A percentile compares a stretch with the other conserved stretches of the same genome.
phyloP scores from a whole-genome alignment of 64 coral and sea anemone genomes.

The Hydrozoanthus tunicans region DNA sequence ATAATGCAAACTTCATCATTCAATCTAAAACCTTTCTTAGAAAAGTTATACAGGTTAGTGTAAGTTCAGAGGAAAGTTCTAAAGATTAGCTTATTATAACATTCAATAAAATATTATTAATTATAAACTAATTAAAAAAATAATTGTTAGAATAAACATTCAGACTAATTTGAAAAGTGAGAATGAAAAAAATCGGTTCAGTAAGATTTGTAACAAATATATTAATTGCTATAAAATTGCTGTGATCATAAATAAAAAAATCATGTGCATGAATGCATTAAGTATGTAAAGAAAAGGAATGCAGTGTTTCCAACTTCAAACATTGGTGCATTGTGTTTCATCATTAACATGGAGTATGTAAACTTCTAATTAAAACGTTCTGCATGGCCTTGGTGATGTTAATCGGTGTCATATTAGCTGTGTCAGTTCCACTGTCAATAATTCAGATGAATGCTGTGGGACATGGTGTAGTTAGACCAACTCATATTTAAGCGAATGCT shows the following conservation, averaged over 20 bases:
- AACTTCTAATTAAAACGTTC: background rate
- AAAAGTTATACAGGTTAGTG: too few relatives aligned
- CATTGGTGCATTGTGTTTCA: background rate
- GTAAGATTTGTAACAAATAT: background rate
- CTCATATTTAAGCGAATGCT: constrained; percentile 85
- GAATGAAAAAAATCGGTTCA: too few relatives aligned
- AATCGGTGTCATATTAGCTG: background rate
- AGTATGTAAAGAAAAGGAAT: background rate
- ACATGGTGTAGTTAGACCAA: constrained; percentile 66
- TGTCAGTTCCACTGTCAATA: background rate
- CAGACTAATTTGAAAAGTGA: too few relatives aligned
- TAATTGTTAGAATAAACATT: too few relatives aligned
- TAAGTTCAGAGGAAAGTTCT: too few relatives aligned
- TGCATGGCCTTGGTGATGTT: background rate
- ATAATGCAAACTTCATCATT: too few relatives aligned
- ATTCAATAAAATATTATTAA: too few relatives aligned
- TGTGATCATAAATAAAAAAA: background rate
- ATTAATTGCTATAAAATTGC: background rate
- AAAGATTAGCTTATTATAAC: too few relatives aligned
- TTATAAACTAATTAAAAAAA: too few relatives aligned
- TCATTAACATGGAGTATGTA: too few relatives aligned
- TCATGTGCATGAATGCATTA: background rate
- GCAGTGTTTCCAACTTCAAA: background rate
- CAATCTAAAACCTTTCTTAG: too few relatives aligned
- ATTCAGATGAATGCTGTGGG: background rate